These are phyloP conservation scores for Amphimedon queenslandica DNA, from an alignment of 37 sponge, comb jelly and placozoan species.

Conservation along the genomic window DNA sequence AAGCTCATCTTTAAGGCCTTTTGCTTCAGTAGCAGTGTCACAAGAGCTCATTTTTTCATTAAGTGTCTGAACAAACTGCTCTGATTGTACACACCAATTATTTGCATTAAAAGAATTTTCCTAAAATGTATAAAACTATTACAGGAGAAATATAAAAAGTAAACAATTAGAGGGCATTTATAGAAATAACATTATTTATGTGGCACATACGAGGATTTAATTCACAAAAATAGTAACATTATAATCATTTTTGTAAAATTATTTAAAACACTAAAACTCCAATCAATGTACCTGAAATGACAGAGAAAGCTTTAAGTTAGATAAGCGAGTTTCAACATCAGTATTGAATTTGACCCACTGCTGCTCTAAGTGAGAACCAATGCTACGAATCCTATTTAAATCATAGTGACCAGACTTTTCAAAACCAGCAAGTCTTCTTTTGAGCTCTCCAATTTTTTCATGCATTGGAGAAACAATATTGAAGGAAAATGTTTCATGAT, in stretches of 20 bases:
- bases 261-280: no score
- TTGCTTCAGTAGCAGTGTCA: constrained; percentile 26
- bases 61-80: constrained; percentile 20
- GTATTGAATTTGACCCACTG: constrained; percentile 23
- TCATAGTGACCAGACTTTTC: constrained; percentile 13
- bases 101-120: constrained; percentile 22
- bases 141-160: no score
- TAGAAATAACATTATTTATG: no score
- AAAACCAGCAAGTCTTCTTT: background rate
- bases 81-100: constrained; percentile 52
- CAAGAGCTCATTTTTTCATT: constrained; percentile 24
- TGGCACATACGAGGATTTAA: no score
- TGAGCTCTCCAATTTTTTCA: constrained; percentile 8
- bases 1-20: constrained; percentile 24
- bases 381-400: constrained; percentile 18
- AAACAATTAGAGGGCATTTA: no score
- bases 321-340: constrained; percentile 1
- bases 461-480: constrained; percentile 2
- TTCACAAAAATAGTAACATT: no score
- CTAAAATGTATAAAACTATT: no score
- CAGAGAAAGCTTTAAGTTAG: constrained; percentile 29
- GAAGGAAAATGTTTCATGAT: constrained; percentile 9
- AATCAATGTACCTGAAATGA: constrained; percentile 21
- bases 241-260: no score
- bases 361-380: constrained; percentile 2